Conservation (phyloP, 2,888 invertebrate genomes). For the Tetragnatha montana region DNA sequence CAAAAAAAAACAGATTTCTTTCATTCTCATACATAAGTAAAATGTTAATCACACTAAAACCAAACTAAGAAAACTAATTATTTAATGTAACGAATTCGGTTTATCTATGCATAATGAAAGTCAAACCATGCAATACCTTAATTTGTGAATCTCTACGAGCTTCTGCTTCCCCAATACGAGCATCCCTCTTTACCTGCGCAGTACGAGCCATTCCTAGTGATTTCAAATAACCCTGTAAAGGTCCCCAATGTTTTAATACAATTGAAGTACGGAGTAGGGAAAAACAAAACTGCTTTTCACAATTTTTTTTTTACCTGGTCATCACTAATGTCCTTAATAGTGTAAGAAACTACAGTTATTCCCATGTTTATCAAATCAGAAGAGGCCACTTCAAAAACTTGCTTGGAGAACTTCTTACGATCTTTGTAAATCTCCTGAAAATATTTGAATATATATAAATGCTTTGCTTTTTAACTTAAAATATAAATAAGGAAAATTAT, state of each 20-base stretch:
- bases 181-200: slow-evolving; percentile 95
- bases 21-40: background rate
- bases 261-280: background rate
- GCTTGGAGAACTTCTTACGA: slow-evolving; percentile 94
- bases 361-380: slow-evolving; percentile 97
- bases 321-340: slow-evolving; percentile 93
- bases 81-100: too few species aligned
- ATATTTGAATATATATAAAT: background rate
- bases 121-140: slow-evolving; percentile 77
- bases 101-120: too few species aligned
- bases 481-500: too few species aligned
- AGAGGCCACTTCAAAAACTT: slow-evolving; percentile 94
- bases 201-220: slow-evolving; percentile 96
- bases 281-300: background rate
- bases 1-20: background rate
- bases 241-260: background rate
- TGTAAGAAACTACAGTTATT: slow-evolving; percentile 95
- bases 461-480: too few species aligned
- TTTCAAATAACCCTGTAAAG: slow-evolving; percentile 88
- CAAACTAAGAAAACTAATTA: background rate
- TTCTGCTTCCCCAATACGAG: slow-evolving; percentile 97
- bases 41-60: background rate
- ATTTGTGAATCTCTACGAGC: slow-evolving; percentile 92
- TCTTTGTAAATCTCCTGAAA: slow-evolving; percentile 92
- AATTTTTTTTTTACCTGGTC: slow-evolving; percentile 79